A percentile compares a stretch with the other conserved stretches of the same genome.
Evolutionary conservation across 2,113 vertebrate species (phyloP).

Genomic region (Numenius arquata): DNA sequence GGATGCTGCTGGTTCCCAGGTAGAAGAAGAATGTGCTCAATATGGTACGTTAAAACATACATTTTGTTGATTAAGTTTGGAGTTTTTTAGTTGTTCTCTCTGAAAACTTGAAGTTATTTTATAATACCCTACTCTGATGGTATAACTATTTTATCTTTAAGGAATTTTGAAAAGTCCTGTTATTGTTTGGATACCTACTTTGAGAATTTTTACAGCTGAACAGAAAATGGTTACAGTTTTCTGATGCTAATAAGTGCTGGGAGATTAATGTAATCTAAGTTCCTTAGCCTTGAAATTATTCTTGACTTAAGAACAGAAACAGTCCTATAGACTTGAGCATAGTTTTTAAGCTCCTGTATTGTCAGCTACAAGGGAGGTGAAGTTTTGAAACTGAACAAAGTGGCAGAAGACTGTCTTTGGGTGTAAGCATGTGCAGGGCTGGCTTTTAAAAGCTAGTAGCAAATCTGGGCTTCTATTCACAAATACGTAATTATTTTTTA

Average conservation of each 20-base stretch:
- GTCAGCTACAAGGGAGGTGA: neutral
- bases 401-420: neutral
- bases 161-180: neutral
- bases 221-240: neutral
- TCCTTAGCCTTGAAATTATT: neutral
- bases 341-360: neutral
- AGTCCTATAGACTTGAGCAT: neutral
- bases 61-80: neutral
- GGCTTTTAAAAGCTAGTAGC: neutral
- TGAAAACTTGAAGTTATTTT: neutral
- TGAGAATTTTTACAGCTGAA: neutral
- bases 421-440: neutral
- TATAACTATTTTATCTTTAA: neutral
- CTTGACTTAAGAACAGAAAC: neutral
- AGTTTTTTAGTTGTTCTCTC: neutral
- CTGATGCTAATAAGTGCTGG: neutral
- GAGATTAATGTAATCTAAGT: neutral
- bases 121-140: neutral
- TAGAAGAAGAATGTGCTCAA: conserved; percentile 69
- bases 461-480: neutral
- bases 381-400: neutral
- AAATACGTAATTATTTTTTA: neutral
- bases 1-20: conserved; percentile 79
- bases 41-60: conserved; percentile 69
- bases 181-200: neutral